These are phyloP conservation scores for Esox lucius DNA, from an alignment of 2,797 vertebrate genomes.

Conservation along the genomic window DNA sequence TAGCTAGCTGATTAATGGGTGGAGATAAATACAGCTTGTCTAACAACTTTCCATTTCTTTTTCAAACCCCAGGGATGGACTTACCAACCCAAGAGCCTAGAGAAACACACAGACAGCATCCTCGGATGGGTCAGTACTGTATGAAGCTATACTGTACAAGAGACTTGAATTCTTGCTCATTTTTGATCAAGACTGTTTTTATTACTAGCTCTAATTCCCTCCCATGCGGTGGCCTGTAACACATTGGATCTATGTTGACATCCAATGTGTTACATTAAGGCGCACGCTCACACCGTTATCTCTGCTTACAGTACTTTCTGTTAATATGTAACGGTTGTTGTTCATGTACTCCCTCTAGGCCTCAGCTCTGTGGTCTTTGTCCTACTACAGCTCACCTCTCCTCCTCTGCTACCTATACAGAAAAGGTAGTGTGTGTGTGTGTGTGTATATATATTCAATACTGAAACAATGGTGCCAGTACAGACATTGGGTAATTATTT, in stretches of 20 bases:
- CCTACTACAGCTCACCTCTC: conserved; percentile 90
- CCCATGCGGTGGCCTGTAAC: background rate
- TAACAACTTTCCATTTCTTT: background rate
- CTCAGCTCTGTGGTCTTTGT: conserved; percentile 87
- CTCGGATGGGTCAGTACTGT: conserved; percentile 87
- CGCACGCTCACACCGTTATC: background rate
- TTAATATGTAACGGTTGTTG: background rate
- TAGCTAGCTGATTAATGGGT: too few relatives aligned
- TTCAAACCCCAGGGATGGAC: conserved; percentile 74
- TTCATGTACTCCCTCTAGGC: conserved; percentile 69
- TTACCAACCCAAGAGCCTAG: conserved; percentile 83
- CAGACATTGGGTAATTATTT: too few relatives aligned
- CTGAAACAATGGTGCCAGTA: too few relatives aligned
- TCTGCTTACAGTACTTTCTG: background rate
- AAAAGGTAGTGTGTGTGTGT: conserved; percentile 77
- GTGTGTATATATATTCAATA: too few relatives aligned
- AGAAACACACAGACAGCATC: conserved; percentile 87
- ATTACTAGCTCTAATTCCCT: background rate
- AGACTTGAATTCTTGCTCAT: background rate
- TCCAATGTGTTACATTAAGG: too few relatives aligned
- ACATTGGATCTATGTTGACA: background rate
- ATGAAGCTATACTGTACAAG: background rate
- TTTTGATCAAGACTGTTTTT: background rate
- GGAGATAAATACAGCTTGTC: background rate
- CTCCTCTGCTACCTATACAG: conserved; percentile 88